Conservation (phyloP, 2,113 vertebrate genomes). For the Fulica atra region DNA sequence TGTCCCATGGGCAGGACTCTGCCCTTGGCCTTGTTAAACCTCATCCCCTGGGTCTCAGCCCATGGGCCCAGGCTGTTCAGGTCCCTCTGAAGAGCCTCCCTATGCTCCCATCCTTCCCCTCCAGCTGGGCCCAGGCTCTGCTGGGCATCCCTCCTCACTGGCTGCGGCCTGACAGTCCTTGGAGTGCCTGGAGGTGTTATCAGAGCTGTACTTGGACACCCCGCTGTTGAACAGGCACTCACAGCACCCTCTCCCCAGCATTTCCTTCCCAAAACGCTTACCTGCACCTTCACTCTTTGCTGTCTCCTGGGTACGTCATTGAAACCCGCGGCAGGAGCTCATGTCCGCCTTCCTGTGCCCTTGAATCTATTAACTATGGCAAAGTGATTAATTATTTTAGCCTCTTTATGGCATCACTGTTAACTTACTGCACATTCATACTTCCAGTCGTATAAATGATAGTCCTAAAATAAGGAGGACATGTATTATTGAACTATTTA, state of each 20-base stretch:
- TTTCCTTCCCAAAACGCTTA: neutral
- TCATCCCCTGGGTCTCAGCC: too few species aligned
- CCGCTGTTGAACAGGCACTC: accelerated
- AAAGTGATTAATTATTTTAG: slow-evolving; percentile 77
- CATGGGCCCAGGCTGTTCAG: too few species aligned
- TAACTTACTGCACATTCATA: slow-evolving; percentile 72
- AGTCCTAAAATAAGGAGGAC: slow-evolving; percentile 72
- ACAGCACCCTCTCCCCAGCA: neutral
- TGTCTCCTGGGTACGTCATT: neutral
- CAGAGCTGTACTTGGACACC: neutral
- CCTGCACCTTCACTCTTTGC: neutral
- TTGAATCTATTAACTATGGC: slow-evolving; percentile 73
- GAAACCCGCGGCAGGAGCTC: neutral
- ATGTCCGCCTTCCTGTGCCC: slow-evolving; percentile 41
- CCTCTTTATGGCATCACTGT: slow-evolving; percentile 69
- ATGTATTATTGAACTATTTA: slow-evolving; percentile 77
- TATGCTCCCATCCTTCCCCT: accelerated
- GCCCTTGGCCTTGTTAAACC: too few species aligned
- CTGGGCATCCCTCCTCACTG: accelerated
- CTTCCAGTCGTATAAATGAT: slow-evolving; percentile 69
- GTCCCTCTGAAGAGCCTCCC: too few species aligned
- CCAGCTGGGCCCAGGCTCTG: accelerated
- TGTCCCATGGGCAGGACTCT: too few species aligned
- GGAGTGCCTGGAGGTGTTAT: neutral
- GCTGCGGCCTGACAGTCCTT: neutral